A percentile compares a stretch with the other conserved stretches of the same genome.
Conservation (phyloP, 2,888 invertebrate species). For the Chrysina gloriosa region DNA sequence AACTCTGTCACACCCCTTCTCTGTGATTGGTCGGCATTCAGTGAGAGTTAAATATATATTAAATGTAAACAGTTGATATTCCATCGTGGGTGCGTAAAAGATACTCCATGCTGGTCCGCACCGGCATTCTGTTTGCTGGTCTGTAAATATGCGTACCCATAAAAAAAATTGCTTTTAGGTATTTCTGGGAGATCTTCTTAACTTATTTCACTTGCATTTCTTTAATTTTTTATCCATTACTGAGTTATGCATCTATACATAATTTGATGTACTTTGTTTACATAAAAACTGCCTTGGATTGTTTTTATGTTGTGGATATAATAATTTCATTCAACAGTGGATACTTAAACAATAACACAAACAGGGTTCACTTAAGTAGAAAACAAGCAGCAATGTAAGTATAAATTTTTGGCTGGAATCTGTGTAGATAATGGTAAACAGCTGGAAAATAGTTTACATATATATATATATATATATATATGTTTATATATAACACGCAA, state of each 20-base stretch:
- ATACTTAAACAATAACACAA: constrained; percentile 58
- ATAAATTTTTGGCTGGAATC: not conserved
- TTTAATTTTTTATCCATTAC: constrained; percentile 8
- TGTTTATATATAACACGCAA: no score
- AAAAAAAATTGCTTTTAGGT: constrained; percentile 19
- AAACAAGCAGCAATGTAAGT: constrained; percentile 54
- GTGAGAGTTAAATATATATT: no score
- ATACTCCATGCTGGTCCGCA: not conserved
- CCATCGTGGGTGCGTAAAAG: not conserved
- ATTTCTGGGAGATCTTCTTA: constrained; percentile 13
- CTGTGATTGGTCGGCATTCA: no score
- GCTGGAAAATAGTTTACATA: no score
- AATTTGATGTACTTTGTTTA: not conserved
- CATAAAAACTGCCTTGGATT: constrained; percentile 21
- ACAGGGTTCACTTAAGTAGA: constrained; percentile 57
- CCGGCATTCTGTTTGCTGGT: not conserved
- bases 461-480: no score
- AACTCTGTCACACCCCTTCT: no score
- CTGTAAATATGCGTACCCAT: not conserved
- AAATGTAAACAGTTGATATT: not conserved
- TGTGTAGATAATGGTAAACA: no score
- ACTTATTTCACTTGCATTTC: constrained; percentile 13
- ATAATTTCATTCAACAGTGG: constrained; percentile 60
- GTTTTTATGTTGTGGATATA: constrained; percentile 58
- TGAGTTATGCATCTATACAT: not conserved